Conservation (phyloP, 2,888 invertebrate genomes). For the Melinaea menophilus region DNA sequence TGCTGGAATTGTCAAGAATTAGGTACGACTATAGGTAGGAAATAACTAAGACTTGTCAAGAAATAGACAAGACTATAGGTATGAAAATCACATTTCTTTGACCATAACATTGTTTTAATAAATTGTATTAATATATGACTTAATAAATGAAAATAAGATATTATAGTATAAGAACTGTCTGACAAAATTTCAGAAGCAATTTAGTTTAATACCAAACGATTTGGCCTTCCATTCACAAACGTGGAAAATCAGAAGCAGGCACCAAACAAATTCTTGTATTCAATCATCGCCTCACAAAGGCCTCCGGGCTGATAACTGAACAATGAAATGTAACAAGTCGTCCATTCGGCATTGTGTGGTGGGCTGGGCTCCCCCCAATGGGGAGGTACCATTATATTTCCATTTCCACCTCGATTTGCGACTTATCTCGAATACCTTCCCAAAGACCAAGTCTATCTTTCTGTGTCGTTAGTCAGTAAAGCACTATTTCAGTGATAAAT, state of each 20-base stretch:
- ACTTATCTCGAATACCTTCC: constrained; percentile 75
- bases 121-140: neutral
- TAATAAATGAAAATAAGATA: neutral
- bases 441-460: constrained; percentile 72
- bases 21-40: no score
- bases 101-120: neutral
- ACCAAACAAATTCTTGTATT: constrained; percentile 76
- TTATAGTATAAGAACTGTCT: constrained; percentile 2
- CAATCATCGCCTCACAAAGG: constrained; percentile 76
- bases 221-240: constrained; percentile 66
- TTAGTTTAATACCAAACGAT: constrained; percentile 51
- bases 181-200: constrained; percentile 17
- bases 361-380: constrained; percentile 46
- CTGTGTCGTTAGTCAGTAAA: constrained; percentile 68
- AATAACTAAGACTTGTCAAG: no score
- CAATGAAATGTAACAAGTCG: constrained; percentile 79
- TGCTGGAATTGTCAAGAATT: neutral
- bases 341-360: constrained; percentile 73
- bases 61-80: no score
- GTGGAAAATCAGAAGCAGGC: constrained; percentile 71
- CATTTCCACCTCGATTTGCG: constrained; percentile 77
- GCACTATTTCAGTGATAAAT: constrained; percentile 34
- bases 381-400: constrained; percentile 76
- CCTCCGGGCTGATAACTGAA: constrained; percentile 75
- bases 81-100: neutral